Percentiles rank a stretch among this genome's conserved stretches.
These are phyloP conservation scores for Melanerpes formicivorus DNA, from an alignment of 2,113 vertebrate genomes.

Conservation along the genomic window DNA sequence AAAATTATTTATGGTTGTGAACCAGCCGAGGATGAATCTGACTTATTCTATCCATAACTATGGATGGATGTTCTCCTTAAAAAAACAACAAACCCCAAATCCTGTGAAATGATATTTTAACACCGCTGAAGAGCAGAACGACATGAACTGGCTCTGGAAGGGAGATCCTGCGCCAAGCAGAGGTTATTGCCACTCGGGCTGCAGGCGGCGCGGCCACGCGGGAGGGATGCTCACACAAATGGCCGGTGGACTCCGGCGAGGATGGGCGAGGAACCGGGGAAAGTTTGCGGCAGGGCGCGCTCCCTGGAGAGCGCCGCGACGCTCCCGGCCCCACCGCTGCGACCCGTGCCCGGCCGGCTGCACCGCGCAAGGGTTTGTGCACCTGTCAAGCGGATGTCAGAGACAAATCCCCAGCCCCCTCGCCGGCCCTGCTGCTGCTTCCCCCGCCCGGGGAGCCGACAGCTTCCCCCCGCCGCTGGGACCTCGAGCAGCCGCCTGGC, in stretches of 20 bases:
- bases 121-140: neutral
- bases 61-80: neutral
- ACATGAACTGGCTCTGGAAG: neutral
- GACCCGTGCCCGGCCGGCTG: neutral
- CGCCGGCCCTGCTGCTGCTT: neutral
- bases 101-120: too few relatives aligned
- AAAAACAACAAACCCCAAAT: neutral
- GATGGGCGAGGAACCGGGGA: neutral
- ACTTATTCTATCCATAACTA: neutral
- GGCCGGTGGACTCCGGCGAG: neutral
- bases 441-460: neutral
- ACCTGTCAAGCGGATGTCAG: slow-evolving; percentile 49
- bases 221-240: neutral
- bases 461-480: neutral
- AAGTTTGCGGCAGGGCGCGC: neutral
- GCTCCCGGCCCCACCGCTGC: neutral
- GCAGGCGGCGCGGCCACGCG: neutral
- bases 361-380: neutral
- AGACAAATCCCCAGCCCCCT: neutral
- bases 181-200: neutral
- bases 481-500: neutral
- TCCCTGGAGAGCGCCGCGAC: neutral
- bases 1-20: neutral
- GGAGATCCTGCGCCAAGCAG: neutral
- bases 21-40: neutral